Base-by-base conservation (phyloP, 2,888 invertebrate species). In the Dendrolimus houi region DNA sequence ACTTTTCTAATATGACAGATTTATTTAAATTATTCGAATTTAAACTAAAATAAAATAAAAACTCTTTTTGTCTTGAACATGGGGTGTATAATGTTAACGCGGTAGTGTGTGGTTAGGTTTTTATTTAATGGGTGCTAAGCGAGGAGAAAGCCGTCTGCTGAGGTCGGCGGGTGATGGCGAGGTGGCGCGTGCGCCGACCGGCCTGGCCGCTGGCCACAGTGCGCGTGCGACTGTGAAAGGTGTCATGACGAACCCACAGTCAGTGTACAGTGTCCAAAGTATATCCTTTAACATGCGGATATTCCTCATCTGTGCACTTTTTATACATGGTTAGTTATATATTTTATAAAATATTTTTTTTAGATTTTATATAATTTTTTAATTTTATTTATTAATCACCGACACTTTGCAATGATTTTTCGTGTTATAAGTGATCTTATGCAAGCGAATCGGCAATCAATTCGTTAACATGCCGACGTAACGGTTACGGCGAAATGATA, bases 181-280 rank as follows among this genome's bases (percentile, higher is more conserved):
- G 56, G 53, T 54, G 55, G 59, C 56, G 56, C 42, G 56, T 41
- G 55, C 29, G 29, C 29, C 29, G 58, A 47, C 42, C 53, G 55
- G 55, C 52, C 53, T 29, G 1, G 29, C 29, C 29, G 29, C 54
- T 17, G 55, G 8, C 14, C 71, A 67, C 86, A 90, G 89, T 90
- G 80, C 80, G 85, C 81, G 71, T 76, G 83, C 85, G 87, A 64
- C 83, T 79, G 89, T 89, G 89, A 90, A 89, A 87, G 89, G 90
- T 68, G 72, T 69, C 75, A 86, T 86, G 86, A 81, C 83, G 79
- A 75, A 29, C 75, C 71, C 71, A 68, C 62, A 69, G 67, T 63
- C 62, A 68, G 76, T 74, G 70, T 77, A 72, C 75, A 63, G 74
- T 70, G 72, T 67, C 66, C 77, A 78, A 29, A 29, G 29, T 68